Evolutionary conservation across 2,888 invertebrate species (phyloP).

Genomic region (Dione juno): DNA sequence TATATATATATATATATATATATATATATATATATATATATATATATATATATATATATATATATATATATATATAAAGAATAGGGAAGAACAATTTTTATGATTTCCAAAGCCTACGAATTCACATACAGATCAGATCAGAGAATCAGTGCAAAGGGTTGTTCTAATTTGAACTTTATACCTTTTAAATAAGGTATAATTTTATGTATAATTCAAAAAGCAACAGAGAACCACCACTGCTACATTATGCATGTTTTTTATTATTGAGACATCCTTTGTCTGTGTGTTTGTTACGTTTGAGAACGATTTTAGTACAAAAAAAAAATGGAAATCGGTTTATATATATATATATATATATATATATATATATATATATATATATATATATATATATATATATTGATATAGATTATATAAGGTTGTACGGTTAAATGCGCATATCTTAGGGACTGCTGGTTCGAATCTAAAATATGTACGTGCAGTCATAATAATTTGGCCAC

Average conservation of each 20-base stretch:
- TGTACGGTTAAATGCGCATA: no score
- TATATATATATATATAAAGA: no score
- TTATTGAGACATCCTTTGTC: conserved; percentile 25
- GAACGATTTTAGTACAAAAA: conserved; percentile 6
- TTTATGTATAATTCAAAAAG: background rate
- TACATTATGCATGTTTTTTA: conserved; percentile 27
- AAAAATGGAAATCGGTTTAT: background rate
- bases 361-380: no score
- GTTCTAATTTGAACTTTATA: background rate
- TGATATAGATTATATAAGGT: no score
- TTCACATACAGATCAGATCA: conserved; percentile 21
- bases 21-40: no score
- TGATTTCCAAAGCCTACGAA: conserved; percentile 12
- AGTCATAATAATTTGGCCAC: no score
- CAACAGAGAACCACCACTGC: background rate
- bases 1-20: no score
- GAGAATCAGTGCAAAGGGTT: background rate
- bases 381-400: no score
- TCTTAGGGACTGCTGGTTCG: no score
- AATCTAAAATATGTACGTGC: no score
- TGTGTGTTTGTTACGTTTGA: conserved; percentile 20
- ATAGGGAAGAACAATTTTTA: conserved; percentile 18
- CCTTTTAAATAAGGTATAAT: background rate
- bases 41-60: no score
- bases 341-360: background rate